phyloP scores from a whole-genome alignment of 2,797 vertebrate genomes.

The Linurgus olivaceus region DNA sequence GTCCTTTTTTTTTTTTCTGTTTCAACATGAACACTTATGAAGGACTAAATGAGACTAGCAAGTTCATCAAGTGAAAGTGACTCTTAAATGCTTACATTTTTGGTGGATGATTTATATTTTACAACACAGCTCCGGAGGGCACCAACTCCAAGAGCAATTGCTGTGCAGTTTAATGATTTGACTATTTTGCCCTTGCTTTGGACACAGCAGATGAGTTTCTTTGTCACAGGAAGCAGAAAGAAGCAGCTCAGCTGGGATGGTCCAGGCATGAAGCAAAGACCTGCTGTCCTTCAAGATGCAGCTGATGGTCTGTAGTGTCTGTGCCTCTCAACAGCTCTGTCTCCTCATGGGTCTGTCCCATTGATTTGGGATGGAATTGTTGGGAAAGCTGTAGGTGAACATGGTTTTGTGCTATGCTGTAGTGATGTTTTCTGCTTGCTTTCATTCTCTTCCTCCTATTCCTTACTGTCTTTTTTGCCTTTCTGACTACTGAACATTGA shows the following conservation, averaged over 20 bases:
- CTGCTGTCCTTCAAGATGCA: background rate
- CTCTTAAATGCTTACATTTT: slow-evolving; percentile 16
- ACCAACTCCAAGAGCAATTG: background rate
- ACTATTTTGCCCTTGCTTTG: slow-evolving; percentile 5
- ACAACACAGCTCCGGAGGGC: background rate
- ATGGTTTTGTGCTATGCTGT: background rate
- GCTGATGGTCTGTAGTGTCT: background rate
- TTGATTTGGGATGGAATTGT: background rate
- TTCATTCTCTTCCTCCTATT: background rate
- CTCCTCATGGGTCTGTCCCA: background rate
- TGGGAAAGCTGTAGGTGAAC: background rate
- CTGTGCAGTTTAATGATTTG: slow-evolving; percentile 14
- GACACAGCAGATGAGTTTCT: background rate
- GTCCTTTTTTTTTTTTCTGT: background rate
- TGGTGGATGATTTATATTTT: slow-evolving; percentile 32
- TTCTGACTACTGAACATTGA: slow-evolving; percentile 32
- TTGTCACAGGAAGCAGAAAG: background rate
- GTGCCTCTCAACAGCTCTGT: background rate
- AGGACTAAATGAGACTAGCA: background rate
- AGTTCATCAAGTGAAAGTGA: background rate
- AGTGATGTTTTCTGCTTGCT: background rate
- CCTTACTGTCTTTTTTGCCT: slow-evolving; percentile 3
- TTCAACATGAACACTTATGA: background rate
- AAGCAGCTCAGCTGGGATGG: background rate
- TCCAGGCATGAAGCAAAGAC: background rate